These are phyloP conservation scores for Calliopsis andreniformis DNA, from an alignment of 1,140 invertebrate genomes.

Conservation along the genomic window DNA sequence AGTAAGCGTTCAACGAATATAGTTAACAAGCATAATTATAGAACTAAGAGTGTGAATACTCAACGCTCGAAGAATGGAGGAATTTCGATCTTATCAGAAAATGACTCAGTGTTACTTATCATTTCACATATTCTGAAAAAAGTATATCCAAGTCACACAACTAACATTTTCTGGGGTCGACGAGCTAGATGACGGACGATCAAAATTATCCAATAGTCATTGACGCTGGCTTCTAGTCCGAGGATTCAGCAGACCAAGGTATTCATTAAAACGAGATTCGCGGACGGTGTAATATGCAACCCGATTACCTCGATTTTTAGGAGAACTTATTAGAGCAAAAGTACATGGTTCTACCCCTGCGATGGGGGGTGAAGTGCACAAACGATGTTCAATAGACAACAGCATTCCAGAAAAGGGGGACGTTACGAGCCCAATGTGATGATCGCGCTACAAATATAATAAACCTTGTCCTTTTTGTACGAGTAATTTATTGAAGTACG, in stretches of 20 bases:
- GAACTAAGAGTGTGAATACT: no score
- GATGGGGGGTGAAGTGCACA: not conserved
- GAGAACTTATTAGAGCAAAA: slow-evolving; percentile 47
- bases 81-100: no score
- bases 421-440: slow-evolving; percentile 29
- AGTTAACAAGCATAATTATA: no score
- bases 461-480: slow-evolving; percentile 38
- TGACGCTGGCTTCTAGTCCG: slow-evolving; percentile 33
- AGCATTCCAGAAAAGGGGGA: slow-evolving; percentile 58
- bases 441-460: slow-evolving; percentile 12
- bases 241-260: slow-evolving; percentile 16
- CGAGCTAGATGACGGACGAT: no score
- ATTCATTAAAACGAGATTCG: slow-evolving; percentile 43
- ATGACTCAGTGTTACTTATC: no score
- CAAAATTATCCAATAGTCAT: not conserved
- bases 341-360: not conserved
- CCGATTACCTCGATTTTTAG: slow-evolving; percentile 68
- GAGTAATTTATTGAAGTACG: slow-evolving; percentile 43
- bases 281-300: slow-evolving; percentile 53
- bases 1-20: no score
- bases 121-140: no score
- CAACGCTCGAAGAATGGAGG: no score
- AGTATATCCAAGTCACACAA: no score
- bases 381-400: slow-evolving; percentile 28
- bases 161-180: no score